These are phyloP conservation scores for Hippocampus barbouri DNA, from an alignment of 2,113 vertebrate genomes.

Conservation along the genomic window DNA sequence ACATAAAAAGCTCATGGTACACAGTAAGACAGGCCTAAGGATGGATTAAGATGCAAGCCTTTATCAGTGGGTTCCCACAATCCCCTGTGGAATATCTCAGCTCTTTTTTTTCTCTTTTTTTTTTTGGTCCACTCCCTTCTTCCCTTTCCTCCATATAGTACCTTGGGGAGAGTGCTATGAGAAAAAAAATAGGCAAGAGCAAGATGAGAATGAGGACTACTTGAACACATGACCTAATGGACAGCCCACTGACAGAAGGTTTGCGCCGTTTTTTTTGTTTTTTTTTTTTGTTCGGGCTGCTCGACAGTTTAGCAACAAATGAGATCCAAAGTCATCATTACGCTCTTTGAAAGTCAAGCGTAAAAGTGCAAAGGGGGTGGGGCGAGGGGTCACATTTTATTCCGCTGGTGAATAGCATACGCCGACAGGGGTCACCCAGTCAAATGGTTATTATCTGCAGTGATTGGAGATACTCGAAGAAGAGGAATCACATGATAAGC, in stretches of 20 bases:
- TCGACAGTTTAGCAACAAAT: constrained; percentile 16
- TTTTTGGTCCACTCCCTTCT: constrained; percentile 30
- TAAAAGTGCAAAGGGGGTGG: not conserved
- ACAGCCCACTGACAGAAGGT: constrained; percentile 11
- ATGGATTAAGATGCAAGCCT: constrained; percentile 71
- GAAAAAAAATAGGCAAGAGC: constrained; percentile 2
- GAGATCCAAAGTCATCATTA: constrained; percentile 11
- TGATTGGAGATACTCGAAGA: not conserved
- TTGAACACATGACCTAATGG: constrained; percentile 31
- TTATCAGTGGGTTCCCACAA: constrained; percentile 75
- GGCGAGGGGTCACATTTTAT: not conserved
- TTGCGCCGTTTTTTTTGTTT: not conserved
- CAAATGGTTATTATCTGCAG: constrained; percentile 30
- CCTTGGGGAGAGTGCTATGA: constrained; percentile 44
- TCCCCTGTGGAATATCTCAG: constrained; percentile 58
- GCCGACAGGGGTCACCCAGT: constrained; percentile 23
- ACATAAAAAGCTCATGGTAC: constrained; percentile 58
- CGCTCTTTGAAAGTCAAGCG: constrained; percentile 7
- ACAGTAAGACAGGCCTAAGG: constrained; percentile 64
- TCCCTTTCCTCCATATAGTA: constrained; percentile 23
- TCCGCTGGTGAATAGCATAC: constrained; percentile 7
- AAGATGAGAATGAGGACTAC: constrained; percentile 12
- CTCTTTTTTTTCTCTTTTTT: constrained; percentile 28
- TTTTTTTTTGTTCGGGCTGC: not conserved
- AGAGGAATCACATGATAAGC: constrained; percentile 8